Base-by-base conservation (phyloP, 2,113 vertebrate species). In the Hydrochoerus hydrochaeris region DNA sequence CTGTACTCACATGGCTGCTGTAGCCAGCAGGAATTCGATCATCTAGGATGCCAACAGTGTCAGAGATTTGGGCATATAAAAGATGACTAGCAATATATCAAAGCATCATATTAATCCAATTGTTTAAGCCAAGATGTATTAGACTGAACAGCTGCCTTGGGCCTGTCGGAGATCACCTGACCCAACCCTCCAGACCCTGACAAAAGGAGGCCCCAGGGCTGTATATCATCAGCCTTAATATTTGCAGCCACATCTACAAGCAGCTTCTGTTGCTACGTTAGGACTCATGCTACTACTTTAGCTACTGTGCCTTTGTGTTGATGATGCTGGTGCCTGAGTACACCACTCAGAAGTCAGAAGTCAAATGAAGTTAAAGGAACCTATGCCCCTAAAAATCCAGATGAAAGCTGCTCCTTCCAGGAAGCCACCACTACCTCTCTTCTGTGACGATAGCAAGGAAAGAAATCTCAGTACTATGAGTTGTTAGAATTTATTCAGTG, bases 11-110 rank as follows among this genome's bases (percentile, higher is more conserved):
- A 89, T 14, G 88, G 69, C n/a, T 96, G 35, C 41, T 41, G 57
- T 17, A 69, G 84, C 52, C 62, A 87, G 54, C 75, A 97, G 41
- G 80, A 96, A 96, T 85, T 94, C 28, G 96, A 95, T 92, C 80
- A 82, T 96, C 63, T 90, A 82, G 58, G 69, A 96, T 94, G 77
- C 81, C 89, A 96, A 95, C 38, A 77, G 32, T 85, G 67, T 96
- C 95, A 97, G 91, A 93, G 87, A 93, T 95, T 87, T 94, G n/a
- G 58, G 22, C 46, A 91, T 85, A 96, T 92, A 97, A 96, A 97
- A 95, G 58, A 92, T 95, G 95, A 96, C 91, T 86, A 88, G 89
- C 90, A 94, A 98, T 97, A 90, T 91, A 97, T 97, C 97, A 97
- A 93, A 96, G 88, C 60, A 96, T 96, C 94, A 85, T 81, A 78